Conservation (phyloP, 2,113 vertebrate species). For the Cryptotis parvus region DNA sequence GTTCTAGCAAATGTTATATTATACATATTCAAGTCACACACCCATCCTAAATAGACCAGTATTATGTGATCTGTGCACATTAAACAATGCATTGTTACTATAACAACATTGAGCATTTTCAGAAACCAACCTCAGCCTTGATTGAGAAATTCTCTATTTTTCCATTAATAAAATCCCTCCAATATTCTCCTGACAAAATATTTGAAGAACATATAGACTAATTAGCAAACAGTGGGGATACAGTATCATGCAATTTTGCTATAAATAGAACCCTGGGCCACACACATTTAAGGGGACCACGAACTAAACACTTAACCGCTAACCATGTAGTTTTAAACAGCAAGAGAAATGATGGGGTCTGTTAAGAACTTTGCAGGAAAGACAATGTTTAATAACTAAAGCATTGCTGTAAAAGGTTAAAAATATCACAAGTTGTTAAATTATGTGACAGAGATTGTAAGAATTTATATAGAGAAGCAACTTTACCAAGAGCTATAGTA, state of each 20-base stretch:
- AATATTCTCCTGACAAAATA: not conserved
- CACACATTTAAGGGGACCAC: too few relatives aligned
- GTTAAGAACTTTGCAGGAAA: not conserved
- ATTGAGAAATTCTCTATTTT: constrained; percentile 6
- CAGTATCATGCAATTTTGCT: not conserved
- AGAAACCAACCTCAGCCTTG: not conserved
- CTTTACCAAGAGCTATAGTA: not conserved
- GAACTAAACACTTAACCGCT: too few relatives aligned
- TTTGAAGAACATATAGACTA: not conserved
- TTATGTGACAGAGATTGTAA: not conserved
- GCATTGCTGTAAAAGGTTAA: not conserved
- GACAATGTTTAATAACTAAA: not conserved
- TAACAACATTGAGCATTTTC: constrained; percentile 18
- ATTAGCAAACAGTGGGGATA: not conserved
- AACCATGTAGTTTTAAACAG: not conserved
- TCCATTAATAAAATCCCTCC: not conserved
- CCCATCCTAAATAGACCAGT: not conserved
- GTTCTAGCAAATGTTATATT: not conserved
- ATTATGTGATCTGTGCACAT: not conserved
- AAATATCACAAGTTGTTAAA: too few relatives aligned
- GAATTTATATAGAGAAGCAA: not conserved
- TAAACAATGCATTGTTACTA: not conserved
- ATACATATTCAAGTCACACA: not conserved
- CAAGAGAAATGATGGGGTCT: not conserved
- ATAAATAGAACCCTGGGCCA: too few relatives aligned